A percentile compares a stretch with the other conserved stretches of the same genome.
Evolutionary conservation across 2,797 vertebrate genomes (phyloP).

Genomic region (Danio kyathit): DNA sequence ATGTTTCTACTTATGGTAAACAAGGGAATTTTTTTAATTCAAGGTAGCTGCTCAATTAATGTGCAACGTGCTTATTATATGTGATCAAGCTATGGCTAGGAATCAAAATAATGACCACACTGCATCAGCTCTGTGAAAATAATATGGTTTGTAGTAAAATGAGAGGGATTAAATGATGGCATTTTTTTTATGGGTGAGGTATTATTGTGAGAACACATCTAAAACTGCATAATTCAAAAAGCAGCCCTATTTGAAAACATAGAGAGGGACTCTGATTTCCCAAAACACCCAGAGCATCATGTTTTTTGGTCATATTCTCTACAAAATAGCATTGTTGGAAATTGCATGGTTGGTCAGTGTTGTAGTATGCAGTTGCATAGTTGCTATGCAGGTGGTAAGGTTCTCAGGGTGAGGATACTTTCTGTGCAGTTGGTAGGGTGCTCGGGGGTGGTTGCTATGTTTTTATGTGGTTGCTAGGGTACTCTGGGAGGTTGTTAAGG

Average conservation of each 20-base stretch:
- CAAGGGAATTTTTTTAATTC: conserved; percentile 44
- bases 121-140: background rate
- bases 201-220: background rate
- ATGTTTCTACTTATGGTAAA: conserved; percentile 13
- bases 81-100: background rate
- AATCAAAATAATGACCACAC: background rate
- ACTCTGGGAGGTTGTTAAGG: no score
- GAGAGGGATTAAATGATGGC: background rate
- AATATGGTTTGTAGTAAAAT: background rate
- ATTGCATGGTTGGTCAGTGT: no score
- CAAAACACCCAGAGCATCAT: background rate
- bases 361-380: no score
- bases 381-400: no score
- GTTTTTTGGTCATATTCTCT: background rate
- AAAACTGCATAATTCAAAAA: background rate
- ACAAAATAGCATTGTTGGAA: background rate
- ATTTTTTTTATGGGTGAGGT: background rate
- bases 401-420: no score
- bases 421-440: no score
- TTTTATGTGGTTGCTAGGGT: no score
- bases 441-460: no score
- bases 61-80: background rate
- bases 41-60: conserved; percentile 2
- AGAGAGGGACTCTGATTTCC: background rate
- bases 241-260: background rate